Evolutionary conservation across 2,797 vertebrate species (phyloP), one percentile per base, ranked within the genome.

Genomic region (Choloepus didactylus): DNA sequence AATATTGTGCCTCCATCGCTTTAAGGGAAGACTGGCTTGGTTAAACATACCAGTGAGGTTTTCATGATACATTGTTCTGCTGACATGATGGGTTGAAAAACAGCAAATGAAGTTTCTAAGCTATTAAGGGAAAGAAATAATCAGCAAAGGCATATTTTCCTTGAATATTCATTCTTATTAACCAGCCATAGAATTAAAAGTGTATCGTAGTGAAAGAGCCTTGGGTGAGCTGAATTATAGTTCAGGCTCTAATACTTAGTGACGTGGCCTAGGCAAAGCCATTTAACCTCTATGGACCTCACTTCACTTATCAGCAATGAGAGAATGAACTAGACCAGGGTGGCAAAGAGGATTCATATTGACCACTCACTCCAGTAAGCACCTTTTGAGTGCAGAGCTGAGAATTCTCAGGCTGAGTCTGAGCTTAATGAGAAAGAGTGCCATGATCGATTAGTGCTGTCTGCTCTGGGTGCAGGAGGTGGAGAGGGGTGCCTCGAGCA

Each of bases 251-350:
- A 54, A 29, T 75, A 64, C 23, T 72, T 81, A 92, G 18, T 8
- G 91, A 59, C 88, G 21, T 72, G 18, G 49, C 46, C 51, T 84
- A 95, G 41, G 31, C 44, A 96, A 96, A 95, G 41, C 60, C 35
- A 62, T 89, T 92, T 80, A 60, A 38, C 31, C 31, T 75, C 56
- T 69, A 56, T 59, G 44, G 66, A 73, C 3, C 23, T 87, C 41
- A 7, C 38, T 76, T 93, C 38, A 56, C 59, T 69, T 87, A 35
- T 91, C 27, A 91, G 31, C 60, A 91, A 70, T 80, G 69, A 91
- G 60, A 64, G 77, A 90, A 85, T 72, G 38, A 96, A 92, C 44
- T 49, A 94, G 59, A 86, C 35, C 46, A 92, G 66, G 25, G 9
- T 67, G n/a, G 77, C 19, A 85, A 62, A 15, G 49, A 80, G n/a